phyloP scores from a whole-genome alignment of 1,140 invertebrate genomes.

The Saccostrea glomerata region DNA sequence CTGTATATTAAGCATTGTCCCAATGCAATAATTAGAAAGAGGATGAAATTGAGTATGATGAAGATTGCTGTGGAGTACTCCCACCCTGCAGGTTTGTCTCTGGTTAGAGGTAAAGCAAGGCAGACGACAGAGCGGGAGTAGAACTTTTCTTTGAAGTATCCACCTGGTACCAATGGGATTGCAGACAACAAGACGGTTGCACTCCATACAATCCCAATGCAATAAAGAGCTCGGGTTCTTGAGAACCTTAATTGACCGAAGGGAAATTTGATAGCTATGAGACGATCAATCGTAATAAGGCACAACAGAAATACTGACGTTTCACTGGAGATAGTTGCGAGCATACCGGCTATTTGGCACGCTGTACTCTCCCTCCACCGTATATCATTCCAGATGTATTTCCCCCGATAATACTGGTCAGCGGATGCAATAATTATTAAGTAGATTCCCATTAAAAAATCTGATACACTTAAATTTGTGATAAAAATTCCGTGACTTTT shows the following conservation, averaged over 20 bases:
- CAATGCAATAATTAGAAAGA: conserved; percentile 61
- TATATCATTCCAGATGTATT: conserved; percentile 65
- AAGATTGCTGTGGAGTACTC: conserved; percentile 61
- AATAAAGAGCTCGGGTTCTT: conserved; percentile 32
- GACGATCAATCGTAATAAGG: conserved; percentile 70
- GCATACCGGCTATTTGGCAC: conserved; percentile 68
- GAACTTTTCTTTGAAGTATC: conserved; percentile 49
- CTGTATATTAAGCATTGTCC: conserved; percentile 60
- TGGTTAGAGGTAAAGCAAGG: conserved; percentile 58
- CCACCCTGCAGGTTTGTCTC: conserved; percentile 51
- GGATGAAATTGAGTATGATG: conserved; percentile 60
- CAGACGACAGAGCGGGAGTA: conserved; percentile 64
- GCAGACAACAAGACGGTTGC: conserved; percentile 50
- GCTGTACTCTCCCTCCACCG: conserved; percentile 63
- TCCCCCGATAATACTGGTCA: conserved; percentile 64
- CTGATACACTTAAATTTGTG: conserved; percentile 68
- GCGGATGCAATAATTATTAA: conserved; percentile 71
- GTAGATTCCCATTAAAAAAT: conserved; percentile 75
- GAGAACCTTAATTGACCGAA: conserved; percentile 58
- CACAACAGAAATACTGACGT: conserved; percentile 63
- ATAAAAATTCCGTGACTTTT: conserved; percentile 65
- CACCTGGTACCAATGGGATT: conserved; percentile 54
- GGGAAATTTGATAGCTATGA: conserved; percentile 67
- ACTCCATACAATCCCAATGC: conserved; percentile 54
- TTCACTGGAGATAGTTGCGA: conserved; percentile 68